Evolutionary conservation across 2,113 vertebrate genomes (phyloP).

Genomic region (Condylura cristata): DNA sequence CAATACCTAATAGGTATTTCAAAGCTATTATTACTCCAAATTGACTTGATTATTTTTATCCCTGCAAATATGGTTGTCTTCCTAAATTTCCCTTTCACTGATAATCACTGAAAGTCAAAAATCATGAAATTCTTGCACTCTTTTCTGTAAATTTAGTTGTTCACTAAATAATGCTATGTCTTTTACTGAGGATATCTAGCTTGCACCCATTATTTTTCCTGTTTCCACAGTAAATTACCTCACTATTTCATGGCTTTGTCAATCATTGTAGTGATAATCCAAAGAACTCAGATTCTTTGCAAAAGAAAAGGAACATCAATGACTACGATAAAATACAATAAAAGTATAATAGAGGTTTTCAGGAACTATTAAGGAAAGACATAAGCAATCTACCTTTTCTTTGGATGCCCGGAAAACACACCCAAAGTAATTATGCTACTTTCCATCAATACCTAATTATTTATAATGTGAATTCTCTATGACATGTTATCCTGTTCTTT

Average conservation of each 20-base stretch:
- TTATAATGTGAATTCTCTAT: background rate
- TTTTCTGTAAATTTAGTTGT: background rate
- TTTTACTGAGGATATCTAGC: background rate
- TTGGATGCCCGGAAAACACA: background rate
- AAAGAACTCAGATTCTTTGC: background rate
- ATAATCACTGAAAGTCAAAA: background rate
- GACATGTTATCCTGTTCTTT: background rate
- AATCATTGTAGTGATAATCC: background rate
- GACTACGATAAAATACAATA: background rate
- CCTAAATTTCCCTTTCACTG: background rate
- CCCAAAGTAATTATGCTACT: background rate
- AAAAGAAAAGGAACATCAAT: background rate
- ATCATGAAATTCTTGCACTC: background rate
- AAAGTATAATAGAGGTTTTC: background rate
- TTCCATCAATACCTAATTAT: background rate
- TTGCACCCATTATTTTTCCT: background rate
- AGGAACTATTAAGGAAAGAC: background rate
- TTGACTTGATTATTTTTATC: constrained; percentile 45
- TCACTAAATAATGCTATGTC: background rate
- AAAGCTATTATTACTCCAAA: background rate
- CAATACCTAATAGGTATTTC: constrained; percentile 5
- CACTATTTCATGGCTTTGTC: background rate
- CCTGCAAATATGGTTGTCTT: background rate
- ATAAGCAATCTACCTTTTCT: background rate
- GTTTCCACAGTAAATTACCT: background rate